phyloP scores from a whole-genome alignment of 2,888 invertebrate genomes.

The Emesis russula region DNA sequence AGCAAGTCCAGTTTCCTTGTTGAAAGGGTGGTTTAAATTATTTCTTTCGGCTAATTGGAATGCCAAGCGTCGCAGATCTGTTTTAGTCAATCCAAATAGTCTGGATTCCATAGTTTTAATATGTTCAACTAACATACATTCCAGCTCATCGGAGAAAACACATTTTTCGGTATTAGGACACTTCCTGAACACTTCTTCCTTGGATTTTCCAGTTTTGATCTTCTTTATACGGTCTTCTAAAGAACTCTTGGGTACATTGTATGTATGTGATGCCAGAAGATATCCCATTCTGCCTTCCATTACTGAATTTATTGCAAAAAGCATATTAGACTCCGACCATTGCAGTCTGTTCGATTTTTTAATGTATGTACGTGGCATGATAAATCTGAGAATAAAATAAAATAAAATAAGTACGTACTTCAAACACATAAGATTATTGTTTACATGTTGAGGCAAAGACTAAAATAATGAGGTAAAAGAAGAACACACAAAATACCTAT shows the following conservation, averaged over 20 bases:
- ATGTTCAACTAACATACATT: constrained; percentile 26
- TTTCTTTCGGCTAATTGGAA: constrained; percentile 42
- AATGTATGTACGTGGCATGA: constrained; percentile 14
- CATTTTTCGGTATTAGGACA: constrained; percentile 31
- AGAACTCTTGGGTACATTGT: constrained; percentile 32
- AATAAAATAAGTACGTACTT: too few species aligned
- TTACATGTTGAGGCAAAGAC: too few species aligned
- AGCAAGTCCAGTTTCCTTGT: constrained; percentile 48
- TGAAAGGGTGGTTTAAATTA: constrained; percentile 17
- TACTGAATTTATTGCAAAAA: constrained; percentile 9
- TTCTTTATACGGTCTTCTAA: constrained; percentile 35
- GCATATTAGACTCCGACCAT: constrained; percentile 17
- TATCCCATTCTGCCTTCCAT: too few species aligned
- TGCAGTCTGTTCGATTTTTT: constrained; percentile 2
- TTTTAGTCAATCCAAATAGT: constrained; percentile 22
- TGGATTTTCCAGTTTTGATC: constrained; percentile 13
- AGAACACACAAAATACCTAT: too few species aligned
- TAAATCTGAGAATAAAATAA: too few species aligned
- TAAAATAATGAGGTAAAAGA: too few species aligned
- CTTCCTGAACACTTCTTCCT: constrained; percentile 20
- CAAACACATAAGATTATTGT: too few species aligned
- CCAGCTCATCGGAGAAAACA: constrained; percentile 5
- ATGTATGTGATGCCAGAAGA: not conserved
- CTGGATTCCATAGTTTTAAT: constrained; percentile 28
- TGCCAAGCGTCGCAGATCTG: not conserved